Evolutionary conservation across 2,888 invertebrate species (phyloP).

Genomic region (Oligia strigilis): DNA sequence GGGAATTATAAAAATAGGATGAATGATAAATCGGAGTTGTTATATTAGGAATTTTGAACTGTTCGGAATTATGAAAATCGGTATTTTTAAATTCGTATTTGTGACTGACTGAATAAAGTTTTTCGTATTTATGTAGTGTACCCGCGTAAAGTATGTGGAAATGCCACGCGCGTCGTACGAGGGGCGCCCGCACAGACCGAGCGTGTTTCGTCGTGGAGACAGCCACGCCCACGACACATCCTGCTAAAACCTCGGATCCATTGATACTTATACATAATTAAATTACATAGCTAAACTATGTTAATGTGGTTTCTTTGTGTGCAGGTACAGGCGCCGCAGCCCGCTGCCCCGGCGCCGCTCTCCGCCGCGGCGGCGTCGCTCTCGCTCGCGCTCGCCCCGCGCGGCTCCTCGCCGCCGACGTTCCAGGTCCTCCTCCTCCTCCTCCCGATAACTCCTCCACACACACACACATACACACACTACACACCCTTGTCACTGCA

Average conservation of each 20-base stretch:
- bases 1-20: too few relatives aligned
- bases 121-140: too few relatives aligned
- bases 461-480: conserved; percentile 56
- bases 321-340: conserved; percentile 89
- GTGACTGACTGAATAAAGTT: too few relatives aligned
- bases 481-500: conserved; percentile 54
- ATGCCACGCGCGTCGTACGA: background rate
- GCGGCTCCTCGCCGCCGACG: conserved; percentile 92
- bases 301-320: background rate
- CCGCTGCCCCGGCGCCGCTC: conserved; percentile 89
- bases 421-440: conserved; percentile 94
- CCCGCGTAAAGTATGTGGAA: background rate
- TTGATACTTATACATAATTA: too few relatives aligned
- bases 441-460: conserved; percentile 90
- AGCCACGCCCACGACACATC: too few relatives aligned
- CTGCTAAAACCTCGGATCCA: background rate
- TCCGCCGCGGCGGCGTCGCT: conserved; percentile 91
- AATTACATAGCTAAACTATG: background rate
- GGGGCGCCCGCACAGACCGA: background rate
- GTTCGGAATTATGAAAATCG: too few relatives aligned
- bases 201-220: background rate
- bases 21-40: too few relatives aligned
- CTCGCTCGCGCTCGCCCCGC: conserved; percentile 91
- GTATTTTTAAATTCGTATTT: too few relatives aligned
- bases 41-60: too few relatives aligned